phyloP scores from a whole-genome alignment of 2,888 invertebrate genomes.

The Leucozona laternaria region DNA sequence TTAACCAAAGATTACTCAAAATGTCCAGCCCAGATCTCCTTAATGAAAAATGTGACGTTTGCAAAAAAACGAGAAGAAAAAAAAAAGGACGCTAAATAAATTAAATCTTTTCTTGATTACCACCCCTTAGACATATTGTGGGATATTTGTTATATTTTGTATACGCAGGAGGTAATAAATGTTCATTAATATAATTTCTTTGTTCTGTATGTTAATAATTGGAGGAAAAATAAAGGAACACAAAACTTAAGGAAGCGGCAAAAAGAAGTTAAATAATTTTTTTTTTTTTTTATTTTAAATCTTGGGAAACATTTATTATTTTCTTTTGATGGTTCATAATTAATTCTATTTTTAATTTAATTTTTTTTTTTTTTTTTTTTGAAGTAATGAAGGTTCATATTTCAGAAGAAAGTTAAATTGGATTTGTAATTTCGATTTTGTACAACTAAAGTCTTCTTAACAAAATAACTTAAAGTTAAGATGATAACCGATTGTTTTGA shows the following conservation, averaged over 20 bases:
- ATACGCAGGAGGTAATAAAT: constrained; percentile 1
- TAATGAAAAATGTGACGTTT: constrained; percentile 5
- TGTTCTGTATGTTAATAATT: background rate
- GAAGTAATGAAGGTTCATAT: background rate
- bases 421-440: background rate
- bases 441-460: background rate
- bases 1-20: constrained; percentile 12
- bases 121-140: background rate
- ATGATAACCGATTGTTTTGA: background rate
- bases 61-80: background rate
- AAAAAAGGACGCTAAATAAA: constrained; percentile 2
- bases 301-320: background rate
- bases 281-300: background rate
- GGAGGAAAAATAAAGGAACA: background rate
- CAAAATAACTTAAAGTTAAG: background rate
- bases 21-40: background rate
- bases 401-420: background rate
- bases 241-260: background rate
- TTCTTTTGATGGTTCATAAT: constrained; percentile 7
- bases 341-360: constrained; percentile 6
- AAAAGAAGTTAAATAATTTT: background rate
- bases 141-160: background rate
- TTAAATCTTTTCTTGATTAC: background rate
- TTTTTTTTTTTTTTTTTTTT: background rate
- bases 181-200: constrained; percentile 9